These are phyloP conservation scores for Marronus borbonicus DNA, from an alignment of 2,888 invertebrate genomes.

Conservation along the genomic window DNA sequence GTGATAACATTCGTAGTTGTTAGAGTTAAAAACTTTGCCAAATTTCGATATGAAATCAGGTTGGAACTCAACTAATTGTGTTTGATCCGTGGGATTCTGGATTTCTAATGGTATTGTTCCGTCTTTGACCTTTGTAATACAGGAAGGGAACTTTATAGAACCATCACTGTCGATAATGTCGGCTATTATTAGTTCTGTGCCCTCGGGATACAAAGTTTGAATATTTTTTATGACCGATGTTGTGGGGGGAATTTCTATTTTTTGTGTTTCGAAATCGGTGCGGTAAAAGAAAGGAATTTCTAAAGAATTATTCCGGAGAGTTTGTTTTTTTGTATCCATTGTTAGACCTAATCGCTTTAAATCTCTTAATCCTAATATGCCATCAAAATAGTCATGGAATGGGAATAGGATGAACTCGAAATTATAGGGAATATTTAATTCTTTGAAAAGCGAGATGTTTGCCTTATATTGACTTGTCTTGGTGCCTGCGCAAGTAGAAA, in stretches of 20 bases:
- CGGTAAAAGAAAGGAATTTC: neutral
- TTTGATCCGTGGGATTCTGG: too few species aligned
- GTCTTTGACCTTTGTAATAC: neutral
- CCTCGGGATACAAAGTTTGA: neutral
- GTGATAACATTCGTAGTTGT: too few species aligned
- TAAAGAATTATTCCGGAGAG: neutral
- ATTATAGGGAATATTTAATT: neutral
- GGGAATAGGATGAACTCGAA: neutral
- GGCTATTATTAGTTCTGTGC: neutral
- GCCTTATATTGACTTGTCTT: neutral
- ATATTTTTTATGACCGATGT: neutral
- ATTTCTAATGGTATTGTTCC: too few species aligned
- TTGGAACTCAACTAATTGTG: too few species aligned
- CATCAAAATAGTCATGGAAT: neutral
- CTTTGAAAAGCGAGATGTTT: neutral
- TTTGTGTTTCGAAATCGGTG: neutral
- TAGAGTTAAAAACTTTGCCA: too few species aligned
- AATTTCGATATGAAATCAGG: too few species aligned
- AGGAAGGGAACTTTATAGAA: neutral
- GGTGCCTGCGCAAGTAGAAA: neutral
- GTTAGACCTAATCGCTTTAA: neutral
- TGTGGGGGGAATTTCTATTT: neutral
- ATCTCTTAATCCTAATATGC: neutral
- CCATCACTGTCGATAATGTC: neutral
- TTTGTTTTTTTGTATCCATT: neutral